Evolutionary conservation across 92 coral and sea anemone genomes (phyloP).

Genomic region (Ricordea florida): DNA sequence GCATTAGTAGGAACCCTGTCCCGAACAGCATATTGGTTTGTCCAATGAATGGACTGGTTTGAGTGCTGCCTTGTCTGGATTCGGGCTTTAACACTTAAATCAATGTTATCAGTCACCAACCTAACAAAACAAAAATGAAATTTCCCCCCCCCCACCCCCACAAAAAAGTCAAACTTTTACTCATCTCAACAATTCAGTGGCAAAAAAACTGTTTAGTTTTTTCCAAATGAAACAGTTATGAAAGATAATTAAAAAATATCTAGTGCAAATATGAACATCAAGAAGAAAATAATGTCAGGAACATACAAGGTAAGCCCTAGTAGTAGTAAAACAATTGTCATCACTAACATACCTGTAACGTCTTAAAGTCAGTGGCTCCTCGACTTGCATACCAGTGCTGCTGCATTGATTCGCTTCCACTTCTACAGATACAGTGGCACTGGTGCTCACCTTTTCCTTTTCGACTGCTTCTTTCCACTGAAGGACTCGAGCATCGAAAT

Average conservation of each 20-base stretch:
- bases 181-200: neutral
- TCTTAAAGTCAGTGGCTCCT: too few species aligned
- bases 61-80: constrained; percentile 27
- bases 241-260: too few species aligned
- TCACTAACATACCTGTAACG: too few species aligned
- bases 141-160: too few species aligned
- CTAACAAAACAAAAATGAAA: constrained; percentile 1
- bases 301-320: too few species aligned
- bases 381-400: neutral
- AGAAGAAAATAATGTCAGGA: too few species aligned
- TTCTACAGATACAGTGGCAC: neutral
- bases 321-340: too few species aligned
- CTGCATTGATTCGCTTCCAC: neutral
- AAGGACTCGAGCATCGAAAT: constrained; percentile 24
- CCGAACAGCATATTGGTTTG: constrained; percentile 52
- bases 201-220: neutral
- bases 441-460: neutral
- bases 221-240: too few species aligned
- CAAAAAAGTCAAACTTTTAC: neutral
- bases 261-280: too few species aligned
- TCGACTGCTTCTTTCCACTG: constrained; percentile 10
- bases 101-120: constrained; percentile 57
- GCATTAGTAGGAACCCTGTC: constrained; percentile 12
- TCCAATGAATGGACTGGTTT: constrained; percentile 59
- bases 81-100: constrained; percentile 22